Base-by-base conservation (phyloP, 1,140 invertebrate species). In the Rhizoglyphus robini region DNA sequence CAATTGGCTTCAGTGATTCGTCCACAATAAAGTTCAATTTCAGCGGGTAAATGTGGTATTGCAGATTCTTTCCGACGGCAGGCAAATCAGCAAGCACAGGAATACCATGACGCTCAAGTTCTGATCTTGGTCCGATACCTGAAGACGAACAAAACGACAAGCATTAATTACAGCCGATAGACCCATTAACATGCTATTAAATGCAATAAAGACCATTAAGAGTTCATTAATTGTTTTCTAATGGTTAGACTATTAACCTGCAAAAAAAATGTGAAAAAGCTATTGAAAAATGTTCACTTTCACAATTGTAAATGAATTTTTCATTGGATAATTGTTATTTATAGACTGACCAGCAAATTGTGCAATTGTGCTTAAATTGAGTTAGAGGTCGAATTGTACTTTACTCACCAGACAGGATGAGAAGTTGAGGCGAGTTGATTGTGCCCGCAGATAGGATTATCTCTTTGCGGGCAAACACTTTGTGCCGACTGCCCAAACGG, bases 361-460 rank as follows among this genome's bases (percentile, higher is more conserved):
- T 41, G n/a, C n/a, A 41, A 11, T 41, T 41, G 8, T 11, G 18
- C 8, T 41, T 18, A 41, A 41, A 41, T 8, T 41, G 36, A 41
- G 8, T 41, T 41, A 41, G 36, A 41, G 36, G 36, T 41, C 36
- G 36, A 41, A 2, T 27, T 38, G n/a, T n/a, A n/a, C n/a, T n/a
- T n/a, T 25, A 64, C 23, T 3, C 1, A 86, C 70, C 20, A 23
- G 88, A 91, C 0, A 93, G 71, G 87, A 94, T 88, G 18, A 95
- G 79, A n/a, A 95, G 69, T 66, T 90, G 87, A 0, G 89, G 88
- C 2, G 84, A 83, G 34, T 85, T 84, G 15, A 92, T 81, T 0
- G 88, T 82, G 0, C 90, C 90, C 0, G 87, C 86, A 1, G 86
- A 88, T 49, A 89, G 74, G 1, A 93, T 81, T 0, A 92, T 81